These are phyloP conservation scores for Vulpes ferrilata DNA, from an alignment of 2,113 vertebrate genomes.

Conservation along the genomic window DNA sequence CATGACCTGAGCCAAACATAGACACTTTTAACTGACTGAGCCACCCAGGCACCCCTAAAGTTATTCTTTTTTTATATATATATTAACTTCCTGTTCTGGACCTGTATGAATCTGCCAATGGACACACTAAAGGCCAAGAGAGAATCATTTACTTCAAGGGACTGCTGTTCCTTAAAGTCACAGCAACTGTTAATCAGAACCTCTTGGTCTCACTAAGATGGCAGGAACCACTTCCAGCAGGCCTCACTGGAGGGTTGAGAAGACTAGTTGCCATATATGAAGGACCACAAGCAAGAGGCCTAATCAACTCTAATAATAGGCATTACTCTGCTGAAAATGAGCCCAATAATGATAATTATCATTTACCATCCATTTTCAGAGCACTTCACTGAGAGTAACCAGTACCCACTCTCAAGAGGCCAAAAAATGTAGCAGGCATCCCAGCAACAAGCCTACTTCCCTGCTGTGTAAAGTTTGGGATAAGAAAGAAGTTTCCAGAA, in stretches of 20 bases:
- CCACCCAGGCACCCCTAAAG: neutral
- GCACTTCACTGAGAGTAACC: neutral
- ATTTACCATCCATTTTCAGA: neutral
- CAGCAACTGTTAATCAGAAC: neutral
- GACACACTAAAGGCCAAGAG: neutral
- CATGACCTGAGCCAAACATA: neutral
- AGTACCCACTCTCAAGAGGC: neutral
- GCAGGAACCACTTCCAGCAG: neutral
- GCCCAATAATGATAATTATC: constrained; percentile 22
- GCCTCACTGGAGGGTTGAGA: neutral
- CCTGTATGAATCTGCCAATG: neutral
- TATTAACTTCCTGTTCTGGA: neutral
- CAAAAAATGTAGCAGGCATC: neutral
- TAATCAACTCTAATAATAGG: neutral
- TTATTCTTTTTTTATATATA: neutral
- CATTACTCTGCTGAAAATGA: neutral
- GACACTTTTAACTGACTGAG: neutral
- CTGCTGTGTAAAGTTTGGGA: neutral
- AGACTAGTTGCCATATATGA: neutral
- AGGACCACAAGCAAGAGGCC: neutral
- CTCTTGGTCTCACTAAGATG: neutral
- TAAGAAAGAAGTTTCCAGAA: constrained; percentile 1
- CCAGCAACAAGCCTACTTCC: neutral
- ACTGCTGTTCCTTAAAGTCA: neutral
- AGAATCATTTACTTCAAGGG: neutral